Percentiles rank a stretch among this genome's conserved stretches.
These are phyloP conservation scores for Pogonocherus hispidulus DNA, from an alignment of 2,888 invertebrate genomes.

Conservation along the genomic window DNA sequence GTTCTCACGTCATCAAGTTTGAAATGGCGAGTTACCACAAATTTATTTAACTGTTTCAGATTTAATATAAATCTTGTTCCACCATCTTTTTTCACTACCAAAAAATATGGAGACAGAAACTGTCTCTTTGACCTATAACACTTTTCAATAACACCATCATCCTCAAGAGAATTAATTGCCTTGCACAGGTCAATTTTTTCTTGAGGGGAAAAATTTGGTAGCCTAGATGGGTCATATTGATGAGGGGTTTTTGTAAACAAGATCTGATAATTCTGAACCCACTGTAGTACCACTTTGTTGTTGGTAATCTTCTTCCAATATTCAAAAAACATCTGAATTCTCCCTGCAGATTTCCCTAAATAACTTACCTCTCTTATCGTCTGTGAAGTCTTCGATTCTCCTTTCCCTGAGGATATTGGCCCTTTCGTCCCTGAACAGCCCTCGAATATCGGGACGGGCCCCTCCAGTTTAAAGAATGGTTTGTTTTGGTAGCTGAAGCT, in stretches of 20 bases:
- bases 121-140: not conserved
- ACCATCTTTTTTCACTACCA: not conserved
- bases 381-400: not conserved
- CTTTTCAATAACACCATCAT: not conserved
- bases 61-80: not conserved
- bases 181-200: not conserved
- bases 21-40: not conserved
- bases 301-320: no score
- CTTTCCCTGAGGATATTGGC: not conserved
- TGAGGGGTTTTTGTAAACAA: no score
- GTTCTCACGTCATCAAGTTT: not conserved
- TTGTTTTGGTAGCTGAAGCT: no score
- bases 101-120: not conserved
- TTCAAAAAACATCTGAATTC: no score
- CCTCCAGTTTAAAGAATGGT: slow-evolving; percentile 7
- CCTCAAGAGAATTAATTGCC: not conserved
- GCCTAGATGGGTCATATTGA: no score
- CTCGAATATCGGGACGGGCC: slow-evolving; percentile 12
- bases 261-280: no score
- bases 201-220: not conserved
- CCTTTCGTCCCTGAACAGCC: not conserved
- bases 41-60: not conserved
- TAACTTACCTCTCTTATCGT: not conserved
- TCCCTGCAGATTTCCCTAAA: no score
- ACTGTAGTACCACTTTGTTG: no score